These are phyloP conservation scores for Caenorhabditis elegans DNA, from an alignment of 1,140 invertebrate genomes.

Conservation along the genomic window DNA sequence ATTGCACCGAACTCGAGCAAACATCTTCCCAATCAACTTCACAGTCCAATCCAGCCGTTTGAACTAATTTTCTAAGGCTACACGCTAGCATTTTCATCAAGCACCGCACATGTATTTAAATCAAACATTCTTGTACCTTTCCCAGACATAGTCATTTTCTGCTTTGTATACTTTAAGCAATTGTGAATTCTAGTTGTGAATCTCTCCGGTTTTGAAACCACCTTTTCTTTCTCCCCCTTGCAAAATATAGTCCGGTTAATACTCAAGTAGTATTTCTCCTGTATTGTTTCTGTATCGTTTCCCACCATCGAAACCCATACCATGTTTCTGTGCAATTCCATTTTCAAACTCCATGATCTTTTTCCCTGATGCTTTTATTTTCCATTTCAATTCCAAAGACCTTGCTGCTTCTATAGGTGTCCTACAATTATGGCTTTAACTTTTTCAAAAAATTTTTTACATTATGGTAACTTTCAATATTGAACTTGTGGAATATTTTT, in stretches of 20 bases:
- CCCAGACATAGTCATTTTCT: neutral
- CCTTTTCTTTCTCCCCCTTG: neutral
- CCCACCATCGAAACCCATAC: neutral
- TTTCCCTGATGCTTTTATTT: neutral
- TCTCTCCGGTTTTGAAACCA: neutral
- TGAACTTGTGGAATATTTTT: no score
- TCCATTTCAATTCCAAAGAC: neutral
- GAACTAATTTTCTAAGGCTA: neutral
- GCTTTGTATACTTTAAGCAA: constrained; percentile 5
- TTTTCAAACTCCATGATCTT: neutral
- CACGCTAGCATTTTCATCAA: neutral
- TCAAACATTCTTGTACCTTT: neutral
- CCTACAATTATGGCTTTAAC: neutral
- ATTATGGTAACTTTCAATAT: no score
- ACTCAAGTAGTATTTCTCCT: neutral
- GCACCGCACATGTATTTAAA: neutral
- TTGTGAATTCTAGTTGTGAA: constrained; percentile 18
- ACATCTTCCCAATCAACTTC: neutral
- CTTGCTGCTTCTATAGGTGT: neutral
- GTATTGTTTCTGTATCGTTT: neutral
- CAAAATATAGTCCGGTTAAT: neutral
- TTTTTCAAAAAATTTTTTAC: neutral
- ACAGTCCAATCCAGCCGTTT: neutral
- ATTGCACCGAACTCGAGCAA: neutral
- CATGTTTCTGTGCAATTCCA: neutral